Evolutionary conservation across 2,113 vertebrate species (phyloP), one percentile per base, ranked within the genome.

Genomic region (Ammodytes marinus): DNA sequence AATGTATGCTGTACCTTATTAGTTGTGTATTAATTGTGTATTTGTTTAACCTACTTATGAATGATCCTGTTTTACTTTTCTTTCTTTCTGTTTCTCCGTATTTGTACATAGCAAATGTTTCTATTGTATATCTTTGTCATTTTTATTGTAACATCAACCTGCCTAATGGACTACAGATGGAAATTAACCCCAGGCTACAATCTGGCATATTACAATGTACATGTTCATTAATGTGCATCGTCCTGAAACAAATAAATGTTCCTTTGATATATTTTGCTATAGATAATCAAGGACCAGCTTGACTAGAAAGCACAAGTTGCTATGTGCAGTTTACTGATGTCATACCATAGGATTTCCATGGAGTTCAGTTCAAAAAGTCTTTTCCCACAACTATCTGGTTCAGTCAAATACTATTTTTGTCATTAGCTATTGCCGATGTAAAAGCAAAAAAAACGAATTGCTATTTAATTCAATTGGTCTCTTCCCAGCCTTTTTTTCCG

Each of bases 401-500:
- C 8, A 6, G 12, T 12, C 6, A 4, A 64, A 53, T 37, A 3
- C 40, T 8, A 12, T 47, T 63, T 55, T 27, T 8, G 4, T 57
- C 49, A 15, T 6, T 5, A 27, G 11, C 7, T 64, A 3, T 11
- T 6, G 45, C 45, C 35, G 40, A 52, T 40, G 27, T 52, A 37
- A 58, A 72, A 11, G 43, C 40, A 47, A 7, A 42, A 46, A 40
- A 35, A 40, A 10, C 8, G 12, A 15, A 54, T 27, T 17, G 0
- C 46, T 40, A 49, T 43, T 52, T n/a, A 64, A 53, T 69, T 15
- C 55, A 5, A 50, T 19, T 10, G 12, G 19, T 49, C 27, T 4
- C 58, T 61, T 55, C 46, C 6, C 50, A 12, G 49, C 8, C 42
- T 50, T 54, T 47, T 69, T 58, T 47, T 69, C 65, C 47, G n/a